A percentile compares a stretch with the other conserved stretches of the same genome.
Evolutionary conservation across 2,888 invertebrate genomes (phyloP).

Genomic region (Drosophila colorata): DNA sequence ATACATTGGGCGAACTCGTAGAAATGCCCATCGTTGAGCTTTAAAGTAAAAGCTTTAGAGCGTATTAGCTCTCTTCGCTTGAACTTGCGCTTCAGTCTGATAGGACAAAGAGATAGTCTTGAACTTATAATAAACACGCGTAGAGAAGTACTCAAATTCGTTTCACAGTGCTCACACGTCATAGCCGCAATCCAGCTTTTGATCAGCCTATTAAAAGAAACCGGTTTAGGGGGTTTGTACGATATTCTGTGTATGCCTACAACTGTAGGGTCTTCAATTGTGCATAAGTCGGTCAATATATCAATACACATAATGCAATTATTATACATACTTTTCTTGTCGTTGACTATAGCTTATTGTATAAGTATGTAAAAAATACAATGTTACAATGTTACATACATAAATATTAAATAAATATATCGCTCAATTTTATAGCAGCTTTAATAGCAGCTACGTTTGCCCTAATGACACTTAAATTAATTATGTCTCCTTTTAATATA

Average conservation of each 20-base stretch:
- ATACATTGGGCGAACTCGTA: conserved; percentile 25
- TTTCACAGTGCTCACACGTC: conserved; percentile 18
- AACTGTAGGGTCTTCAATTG: conserved; percentile 14
- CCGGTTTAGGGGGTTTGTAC: conserved; percentile 34
- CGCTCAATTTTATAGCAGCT: no score
- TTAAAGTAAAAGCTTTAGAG: conserved; percentile 43
- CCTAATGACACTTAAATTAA: no score
- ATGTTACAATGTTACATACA: no score
- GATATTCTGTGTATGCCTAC: background rate
- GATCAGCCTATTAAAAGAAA: conserved; percentile 22
- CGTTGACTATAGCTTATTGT: background rate
- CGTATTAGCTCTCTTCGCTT: background rate
- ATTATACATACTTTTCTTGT: background rate
- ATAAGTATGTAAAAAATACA: background rate
- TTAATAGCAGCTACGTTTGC: no score
- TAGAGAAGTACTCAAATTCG: conserved; percentile 14
- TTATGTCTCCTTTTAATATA: no score
- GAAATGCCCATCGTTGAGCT: conserved; percentile 32
- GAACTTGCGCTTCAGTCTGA: conserved; percentile 12
- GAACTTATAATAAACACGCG: conserved; percentile 20
- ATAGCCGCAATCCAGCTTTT: conserved; percentile 26
- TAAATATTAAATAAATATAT: no score
- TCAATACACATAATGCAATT: conserved; percentile 3
- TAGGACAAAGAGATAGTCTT: conserved; percentile 38
- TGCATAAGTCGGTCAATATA: conserved; percentile 11